Percentiles rank a stretch among this genome's conserved stretches.
Evolutionary conservation across 1,140 invertebrate genomes (phyloP).

Genomic region (Penaeus japonicus): DNA sequence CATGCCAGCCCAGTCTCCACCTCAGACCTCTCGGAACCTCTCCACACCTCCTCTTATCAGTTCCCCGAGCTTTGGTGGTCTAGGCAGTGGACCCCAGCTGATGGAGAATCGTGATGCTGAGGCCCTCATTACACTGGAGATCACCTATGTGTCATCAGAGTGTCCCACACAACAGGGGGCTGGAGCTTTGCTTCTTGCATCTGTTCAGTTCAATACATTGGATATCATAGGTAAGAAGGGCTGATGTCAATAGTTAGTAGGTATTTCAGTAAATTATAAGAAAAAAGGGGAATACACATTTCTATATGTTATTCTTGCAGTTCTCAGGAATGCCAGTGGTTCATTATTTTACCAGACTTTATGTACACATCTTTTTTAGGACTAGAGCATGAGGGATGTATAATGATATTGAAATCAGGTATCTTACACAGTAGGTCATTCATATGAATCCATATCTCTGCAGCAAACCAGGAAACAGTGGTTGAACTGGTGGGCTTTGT

Average conservation of each 20-base stretch:
- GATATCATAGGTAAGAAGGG: slow-evolving; percentile 76
- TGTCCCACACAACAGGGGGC: slow-evolving; percentile 63
- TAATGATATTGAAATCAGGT: not conserved
- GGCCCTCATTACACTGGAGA: slow-evolving; percentile 84
- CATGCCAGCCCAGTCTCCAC: slow-evolving; percentile 42
- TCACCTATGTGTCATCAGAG: slow-evolving; percentile 75
- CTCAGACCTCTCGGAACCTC: slow-evolving; percentile 61
- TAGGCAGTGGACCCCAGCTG: slow-evolving; percentile 60
- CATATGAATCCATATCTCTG: not conserved
- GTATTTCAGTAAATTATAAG: not conserved
- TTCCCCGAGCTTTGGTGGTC: slow-evolving; percentile 44
- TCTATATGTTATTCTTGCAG: too few relatives aligned
- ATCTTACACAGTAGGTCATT: not conserved
- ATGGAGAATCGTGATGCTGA: slow-evolving; percentile 72
- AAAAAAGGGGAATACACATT: not conserved
- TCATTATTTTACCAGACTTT: too few relatives aligned
- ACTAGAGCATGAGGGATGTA: too few relatives aligned
- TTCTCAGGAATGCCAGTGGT: too few relatives aligned
- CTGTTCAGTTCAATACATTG: slow-evolving; percentile 91
- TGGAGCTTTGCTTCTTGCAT: slow-evolving; percentile 63
- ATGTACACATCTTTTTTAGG: too few relatives aligned
- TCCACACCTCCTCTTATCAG: slow-evolving; percentile 38
- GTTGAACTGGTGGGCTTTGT: slow-evolving; percentile 89
- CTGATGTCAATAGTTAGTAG: not conserved
- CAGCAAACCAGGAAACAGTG: slow-evolving; percentile 93